These are phyloP conservation scores for Nomada flava DNA, from an alignment of 2,888 invertebrate species.

Conservation along the genomic window DNA sequence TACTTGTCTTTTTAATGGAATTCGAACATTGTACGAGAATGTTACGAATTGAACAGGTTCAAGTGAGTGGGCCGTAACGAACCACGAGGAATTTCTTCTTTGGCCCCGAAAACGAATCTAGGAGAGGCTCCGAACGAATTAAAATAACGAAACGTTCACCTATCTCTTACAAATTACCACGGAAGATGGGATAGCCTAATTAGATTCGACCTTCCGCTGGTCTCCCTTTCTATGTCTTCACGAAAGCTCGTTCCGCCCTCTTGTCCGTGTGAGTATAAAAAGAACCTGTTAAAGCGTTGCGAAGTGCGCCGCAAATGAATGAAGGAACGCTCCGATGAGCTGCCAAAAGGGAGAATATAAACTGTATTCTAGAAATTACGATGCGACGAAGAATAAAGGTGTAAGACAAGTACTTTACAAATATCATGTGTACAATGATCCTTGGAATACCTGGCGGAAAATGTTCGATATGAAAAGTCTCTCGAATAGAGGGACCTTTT, in stretches of 20 bases:
- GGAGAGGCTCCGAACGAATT: conserved; percentile 29
- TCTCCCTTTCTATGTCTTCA: not conserved
- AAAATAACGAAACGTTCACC: conserved; percentile 44
- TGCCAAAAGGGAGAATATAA: not conserved
- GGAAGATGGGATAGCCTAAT: conserved; percentile 54
- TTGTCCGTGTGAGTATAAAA: conserved; percentile 13
- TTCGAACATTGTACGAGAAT: not conserved
- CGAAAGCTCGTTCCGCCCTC: not conserved
- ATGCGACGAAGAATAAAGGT: not conserved
- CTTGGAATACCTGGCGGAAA: not conserved
- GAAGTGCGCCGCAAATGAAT: conserved; percentile 40
- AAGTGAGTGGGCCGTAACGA: not conserved
- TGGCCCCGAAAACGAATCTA: conserved; percentile 2
- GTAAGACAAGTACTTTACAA: not conserved
- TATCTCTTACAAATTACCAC: conserved; percentile 49
- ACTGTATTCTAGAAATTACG: not conserved
- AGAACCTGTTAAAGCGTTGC: conserved; percentile 39
- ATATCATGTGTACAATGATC: not conserved
- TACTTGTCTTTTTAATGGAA: conserved; percentile 2
- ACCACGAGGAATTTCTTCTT: conserved; percentile 7
- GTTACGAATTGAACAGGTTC: conserved; percentile 18
- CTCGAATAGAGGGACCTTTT: no score
- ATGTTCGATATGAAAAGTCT: not conserved
- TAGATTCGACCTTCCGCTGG: conserved; percentile 46
- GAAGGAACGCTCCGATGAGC: conserved; percentile 7